Conservation (phyloP, 2,797 vertebrate species). For the Leuciscus waleckii region DNA sequence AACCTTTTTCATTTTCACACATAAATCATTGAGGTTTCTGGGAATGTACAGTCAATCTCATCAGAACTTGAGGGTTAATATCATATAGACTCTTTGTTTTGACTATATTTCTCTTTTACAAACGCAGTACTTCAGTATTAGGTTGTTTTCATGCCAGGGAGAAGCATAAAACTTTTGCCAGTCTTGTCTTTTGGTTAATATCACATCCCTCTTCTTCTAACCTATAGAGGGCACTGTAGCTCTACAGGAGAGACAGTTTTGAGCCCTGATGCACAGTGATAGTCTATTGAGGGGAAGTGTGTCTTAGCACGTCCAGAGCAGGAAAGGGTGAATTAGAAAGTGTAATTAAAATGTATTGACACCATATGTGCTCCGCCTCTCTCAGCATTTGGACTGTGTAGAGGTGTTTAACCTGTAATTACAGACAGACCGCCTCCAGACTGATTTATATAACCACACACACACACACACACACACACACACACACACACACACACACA, state of each 20-base stretch:
- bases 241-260: constrained; percentile 63
- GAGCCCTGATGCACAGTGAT: constrained; percentile 42
- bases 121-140: not conserved
- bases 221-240: constrained; percentile 86
- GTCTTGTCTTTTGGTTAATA: not conserved
- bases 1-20: not conserved
- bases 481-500: constrained; percentile 23
- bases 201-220: constrained; percentile 6
- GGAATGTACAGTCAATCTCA: not conserved
- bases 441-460: constrained; percentile 59
- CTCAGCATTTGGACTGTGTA: constrained; percentile 64
- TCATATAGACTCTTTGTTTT: not conserved
- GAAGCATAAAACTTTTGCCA: not conserved
- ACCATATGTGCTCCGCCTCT: constrained; percentile 81
- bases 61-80: not conserved
- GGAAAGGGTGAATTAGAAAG: constrained; percentile 88
- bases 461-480: constrained; percentile 11
- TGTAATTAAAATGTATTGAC: constrained; percentile 90
- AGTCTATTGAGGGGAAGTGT: constrained; percentile 75
- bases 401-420: constrained; percentile 64
- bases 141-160: not conserved
- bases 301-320: constrained; percentile 81
- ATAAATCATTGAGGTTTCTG: not conserved
- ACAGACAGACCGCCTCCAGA: constrained; percentile 56
- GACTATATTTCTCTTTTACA: not conserved